These are phyloP conservation scores for Burhinus oedicnemus DNA, from an alignment of 2,113 vertebrate genomes.

Conservation along the genomic window DNA sequence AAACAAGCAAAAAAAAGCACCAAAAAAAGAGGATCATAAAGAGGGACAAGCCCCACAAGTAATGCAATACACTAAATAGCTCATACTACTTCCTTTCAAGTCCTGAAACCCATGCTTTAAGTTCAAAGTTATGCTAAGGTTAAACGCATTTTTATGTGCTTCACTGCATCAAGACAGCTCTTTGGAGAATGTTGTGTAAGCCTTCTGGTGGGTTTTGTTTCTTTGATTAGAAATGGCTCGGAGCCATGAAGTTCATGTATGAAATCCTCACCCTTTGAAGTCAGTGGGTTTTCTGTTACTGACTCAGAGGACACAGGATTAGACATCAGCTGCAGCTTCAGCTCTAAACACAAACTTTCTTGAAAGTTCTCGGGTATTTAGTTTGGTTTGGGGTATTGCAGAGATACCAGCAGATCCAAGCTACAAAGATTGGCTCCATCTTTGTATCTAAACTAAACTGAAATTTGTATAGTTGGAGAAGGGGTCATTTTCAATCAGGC, in stretches of 20 bases:
- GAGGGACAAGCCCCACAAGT: background rate
- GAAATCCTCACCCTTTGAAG: slow-evolving; percentile 53
- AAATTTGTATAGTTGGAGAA: background rate
- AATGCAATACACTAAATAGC: background rate
- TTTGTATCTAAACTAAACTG: background rate
- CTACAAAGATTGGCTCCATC: background rate
- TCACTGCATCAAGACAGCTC: background rate
- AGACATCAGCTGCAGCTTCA: slow-evolving; percentile 5
- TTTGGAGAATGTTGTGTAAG: slow-evolving; percentile 21
- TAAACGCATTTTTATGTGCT: background rate
- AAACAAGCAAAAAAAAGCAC: background rate
- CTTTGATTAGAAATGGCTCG: slow-evolving; percentile 22
- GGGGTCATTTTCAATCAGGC: background rate
- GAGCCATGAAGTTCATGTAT: slow-evolving; percentile 27
- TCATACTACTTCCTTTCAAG: background rate
- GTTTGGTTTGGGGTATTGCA: background rate
- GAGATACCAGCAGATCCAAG: background rate
- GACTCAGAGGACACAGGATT: slow-evolving; percentile 29
- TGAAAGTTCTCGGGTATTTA: background rate
- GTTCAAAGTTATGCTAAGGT: background rate
- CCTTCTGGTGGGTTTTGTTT: slow-evolving; percentile 26
- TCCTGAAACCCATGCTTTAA: background rate
- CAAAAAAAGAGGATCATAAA: background rate
- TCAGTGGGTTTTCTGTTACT: background rate
- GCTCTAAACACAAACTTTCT: background rate